phyloP scores from a whole-genome alignment of 2,797 vertebrate species.

The Sebastes itinus region DNA sequence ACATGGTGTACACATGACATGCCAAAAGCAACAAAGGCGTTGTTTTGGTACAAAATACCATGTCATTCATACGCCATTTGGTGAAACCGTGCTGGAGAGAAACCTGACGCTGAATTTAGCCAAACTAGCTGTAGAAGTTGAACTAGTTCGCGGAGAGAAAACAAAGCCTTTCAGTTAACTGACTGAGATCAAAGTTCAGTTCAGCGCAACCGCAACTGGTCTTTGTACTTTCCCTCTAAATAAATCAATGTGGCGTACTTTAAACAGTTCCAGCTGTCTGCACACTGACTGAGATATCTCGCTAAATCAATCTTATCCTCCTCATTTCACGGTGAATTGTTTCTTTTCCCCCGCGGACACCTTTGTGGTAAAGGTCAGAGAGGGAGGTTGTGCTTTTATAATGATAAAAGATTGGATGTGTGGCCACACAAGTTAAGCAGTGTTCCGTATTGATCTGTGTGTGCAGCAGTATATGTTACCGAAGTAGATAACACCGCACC shows the following conservation, averaged over 20 bases:
- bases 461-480: constrained; percentile 34
- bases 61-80: no score
- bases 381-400: constrained; percentile 25
- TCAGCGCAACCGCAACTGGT: neutral
- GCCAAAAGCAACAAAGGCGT: no score
- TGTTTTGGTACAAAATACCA: no score
- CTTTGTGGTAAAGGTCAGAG: constrained; percentile 61
- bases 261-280: neutral
- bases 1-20: no score
- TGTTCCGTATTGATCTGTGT: constrained; percentile 58
- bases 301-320: constrained; percentile 57
- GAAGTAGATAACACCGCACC: constrained; percentile 43
- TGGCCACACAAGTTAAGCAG: constrained; percentile 49
- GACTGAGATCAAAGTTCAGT: neutral
- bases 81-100: no score
- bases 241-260: constrained; percentile 26
- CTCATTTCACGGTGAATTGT: constrained; percentile 60
- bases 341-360: constrained; percentile 39
- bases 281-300: constrained; percentile 15
- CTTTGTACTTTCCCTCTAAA: constrained; percentile 10
- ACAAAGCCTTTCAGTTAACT: neutral
- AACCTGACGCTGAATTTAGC: neutral
- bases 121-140: neutral
- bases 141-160: neutral
- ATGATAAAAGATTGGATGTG: constrained; percentile 53